These are phyloP conservation scores for Labia minor DNA, from an alignment of 2,888 invertebrate species.

Conservation along the genomic window DNA sequence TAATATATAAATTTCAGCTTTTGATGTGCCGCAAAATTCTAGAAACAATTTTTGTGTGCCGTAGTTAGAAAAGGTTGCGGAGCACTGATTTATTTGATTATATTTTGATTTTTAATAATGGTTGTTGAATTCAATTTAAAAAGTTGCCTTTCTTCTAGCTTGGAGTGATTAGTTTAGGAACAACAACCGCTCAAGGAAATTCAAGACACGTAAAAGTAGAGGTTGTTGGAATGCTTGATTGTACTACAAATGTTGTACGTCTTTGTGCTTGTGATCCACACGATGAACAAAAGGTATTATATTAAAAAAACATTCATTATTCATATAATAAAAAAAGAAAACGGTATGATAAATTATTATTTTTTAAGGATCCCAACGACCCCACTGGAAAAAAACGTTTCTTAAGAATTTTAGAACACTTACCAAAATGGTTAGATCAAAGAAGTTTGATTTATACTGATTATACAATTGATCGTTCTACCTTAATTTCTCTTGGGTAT, in stretches of 20 bases:
- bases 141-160: conserved; percentile 40
- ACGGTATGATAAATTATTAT: background rate
- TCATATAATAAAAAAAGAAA: background rate
- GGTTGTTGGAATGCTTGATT: conserved; percentile 72
- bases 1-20: too few relatives aligned
- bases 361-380: conserved; percentile 48
- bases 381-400: conserved; percentile 70
- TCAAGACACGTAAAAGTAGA: conserved; percentile 77
- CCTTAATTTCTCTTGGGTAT: conserved; percentile 68
- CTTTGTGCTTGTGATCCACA: conserved; percentile 74
- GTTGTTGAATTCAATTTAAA: too few relatives aligned
- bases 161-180: conserved; percentile 78
- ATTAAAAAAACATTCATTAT: background rate
- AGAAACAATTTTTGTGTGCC: too few relatives aligned
- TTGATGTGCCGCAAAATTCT: too few relatives aligned
- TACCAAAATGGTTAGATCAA: conserved; percentile 67
- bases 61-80: too few relatives aligned
- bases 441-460: conserved; percentile 70
- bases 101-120: too few relatives aligned
- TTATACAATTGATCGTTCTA: conserved; percentile 70
- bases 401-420: conserved; percentile 69
- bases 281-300: conserved; percentile 27
- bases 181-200: conserved; percentile 66
- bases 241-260: conserved; percentile 57
- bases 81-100: too few relatives aligned